Conservation (phyloP, 2,797 vertebrate genomes). For the Schizopygopsis malacanthus region DNA sequence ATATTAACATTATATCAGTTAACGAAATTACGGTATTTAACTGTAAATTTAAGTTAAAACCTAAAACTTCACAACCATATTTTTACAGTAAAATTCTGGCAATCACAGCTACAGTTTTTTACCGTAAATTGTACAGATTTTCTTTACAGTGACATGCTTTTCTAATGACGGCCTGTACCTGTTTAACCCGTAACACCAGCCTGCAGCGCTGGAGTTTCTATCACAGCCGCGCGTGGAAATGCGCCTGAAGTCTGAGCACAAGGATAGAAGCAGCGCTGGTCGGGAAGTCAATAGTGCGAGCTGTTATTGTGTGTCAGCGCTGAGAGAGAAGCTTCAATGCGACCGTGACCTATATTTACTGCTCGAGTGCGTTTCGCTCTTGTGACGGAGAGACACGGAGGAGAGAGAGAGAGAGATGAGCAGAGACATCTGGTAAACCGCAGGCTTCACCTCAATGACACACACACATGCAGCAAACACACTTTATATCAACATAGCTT, state of each 20-base stretch:
- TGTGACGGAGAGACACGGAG: background rate
- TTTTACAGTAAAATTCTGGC: too few relatives aligned
- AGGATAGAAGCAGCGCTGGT: background rate
- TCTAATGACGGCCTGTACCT: too few relatives aligned
- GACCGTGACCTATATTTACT: conserved; percentile 38
- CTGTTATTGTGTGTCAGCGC: conserved; percentile 12
- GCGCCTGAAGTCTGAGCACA: conserved; percentile 5
- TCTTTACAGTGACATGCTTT: too few relatives aligned
- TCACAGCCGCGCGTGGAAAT: too few relatives aligned
- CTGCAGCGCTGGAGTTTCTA: too few relatives aligned
- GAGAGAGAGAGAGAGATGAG: background rate
- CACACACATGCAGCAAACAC: background rate
- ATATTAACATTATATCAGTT: too few relatives aligned
- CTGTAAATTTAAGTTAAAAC: too few relatives aligned
- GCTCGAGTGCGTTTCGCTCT: background rate
- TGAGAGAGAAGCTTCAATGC: conserved; percentile 25
- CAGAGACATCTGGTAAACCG: background rate
- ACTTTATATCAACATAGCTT: background rate
- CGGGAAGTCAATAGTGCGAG: conserved; percentile 10
- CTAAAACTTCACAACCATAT: too few relatives aligned
- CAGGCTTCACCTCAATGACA: background rate
- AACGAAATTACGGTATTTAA: too few relatives aligned
- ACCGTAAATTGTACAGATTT: too few relatives aligned
- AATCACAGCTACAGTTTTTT: too few relatives aligned
- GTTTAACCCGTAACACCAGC: too few relatives aligned